Percentiles rank a stretch among this genome's conserved stretches.
Evolutionary conservation across 2,113 vertebrate genomes (phyloP).

Genomic region (Amia ocellicauda): DNA sequence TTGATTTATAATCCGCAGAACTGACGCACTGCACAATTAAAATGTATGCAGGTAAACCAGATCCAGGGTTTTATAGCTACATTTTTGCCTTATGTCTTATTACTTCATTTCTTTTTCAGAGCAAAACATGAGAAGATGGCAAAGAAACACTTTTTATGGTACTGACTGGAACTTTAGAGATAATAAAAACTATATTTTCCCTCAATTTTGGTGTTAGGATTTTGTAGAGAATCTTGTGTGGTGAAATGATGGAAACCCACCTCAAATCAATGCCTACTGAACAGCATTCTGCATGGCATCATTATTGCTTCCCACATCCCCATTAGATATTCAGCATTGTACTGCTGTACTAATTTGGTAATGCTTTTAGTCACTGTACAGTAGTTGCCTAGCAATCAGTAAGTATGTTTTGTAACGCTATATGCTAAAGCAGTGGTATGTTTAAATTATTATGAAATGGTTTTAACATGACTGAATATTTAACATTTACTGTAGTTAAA

Average conservation of each 20-base stretch:
- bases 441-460: background rate
- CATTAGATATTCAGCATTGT: background rate
- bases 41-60: no score
- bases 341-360: constrained; percentile 2
- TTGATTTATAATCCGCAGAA: no score
- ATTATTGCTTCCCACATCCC: background rate
- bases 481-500: background rate
- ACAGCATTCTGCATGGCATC: background rate
- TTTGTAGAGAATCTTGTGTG: no score
- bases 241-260: background rate
- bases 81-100: no score
- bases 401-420: background rate
- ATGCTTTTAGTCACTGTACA: constrained; percentile 6
- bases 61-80: no score
- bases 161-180: no score
- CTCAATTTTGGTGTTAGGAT: no score
- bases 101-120: no score
- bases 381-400: constrained; percentile 13
- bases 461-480: background rate
- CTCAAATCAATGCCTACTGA: background rate
- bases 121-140: no score
- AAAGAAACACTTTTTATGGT: no score
- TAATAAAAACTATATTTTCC: no score
- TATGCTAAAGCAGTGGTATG: background rate
- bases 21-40: no score